phyloP scores from a whole-genome alignment of 1,140 invertebrate genomes.

The Chionoecetes opilio region DNA sequence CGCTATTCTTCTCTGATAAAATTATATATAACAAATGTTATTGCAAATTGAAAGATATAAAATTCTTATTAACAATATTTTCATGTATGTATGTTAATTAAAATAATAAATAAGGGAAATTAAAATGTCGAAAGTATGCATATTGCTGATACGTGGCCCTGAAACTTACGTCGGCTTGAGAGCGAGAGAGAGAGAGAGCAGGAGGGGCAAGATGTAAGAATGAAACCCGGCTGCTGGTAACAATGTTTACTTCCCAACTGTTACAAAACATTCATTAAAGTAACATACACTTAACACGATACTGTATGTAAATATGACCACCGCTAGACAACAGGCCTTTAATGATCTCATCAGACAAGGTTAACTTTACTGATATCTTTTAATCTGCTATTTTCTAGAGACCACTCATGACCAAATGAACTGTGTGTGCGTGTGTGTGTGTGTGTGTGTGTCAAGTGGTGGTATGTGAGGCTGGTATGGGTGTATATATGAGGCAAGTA shows the following conservation, averaged over 20 bases:
- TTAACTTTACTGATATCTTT: slow-evolving; percentile 31
- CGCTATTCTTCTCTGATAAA: too few relatives aligned
- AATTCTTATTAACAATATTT: too few relatives aligned
- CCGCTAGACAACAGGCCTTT: slow-evolving; percentile 66
- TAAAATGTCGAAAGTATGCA: too few relatives aligned
- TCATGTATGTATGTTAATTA: too few relatives aligned
- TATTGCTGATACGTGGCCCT: too few relatives aligned
- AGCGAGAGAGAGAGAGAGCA: too few relatives aligned
- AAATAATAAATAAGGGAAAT: too few relatives aligned
- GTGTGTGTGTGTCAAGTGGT: not conserved
- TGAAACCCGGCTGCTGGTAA: slow-evolving; percentile 67
- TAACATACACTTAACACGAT: slow-evolving; percentile 78
- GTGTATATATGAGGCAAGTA: not conserved
- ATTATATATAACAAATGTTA: too few relatives aligned
- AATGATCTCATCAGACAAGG: slow-evolving; percentile 53
- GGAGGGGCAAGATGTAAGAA: not conserved
- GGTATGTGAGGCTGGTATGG: not conserved
- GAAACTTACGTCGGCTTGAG: too few relatives aligned
- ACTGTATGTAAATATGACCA: slow-evolving; percentile 78
- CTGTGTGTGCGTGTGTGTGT: not conserved
- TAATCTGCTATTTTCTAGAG: not conserved
- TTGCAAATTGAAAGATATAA: too few relatives aligned
- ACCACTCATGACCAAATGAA: slow-evolving; percentile 15
- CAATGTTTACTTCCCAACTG: slow-evolving; percentile 79
- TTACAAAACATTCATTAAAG: slow-evolving; percentile 79